phyloP scores from a whole-genome alignment of 2,888 invertebrate genomes.

The Malacosoma neustria region DNA sequence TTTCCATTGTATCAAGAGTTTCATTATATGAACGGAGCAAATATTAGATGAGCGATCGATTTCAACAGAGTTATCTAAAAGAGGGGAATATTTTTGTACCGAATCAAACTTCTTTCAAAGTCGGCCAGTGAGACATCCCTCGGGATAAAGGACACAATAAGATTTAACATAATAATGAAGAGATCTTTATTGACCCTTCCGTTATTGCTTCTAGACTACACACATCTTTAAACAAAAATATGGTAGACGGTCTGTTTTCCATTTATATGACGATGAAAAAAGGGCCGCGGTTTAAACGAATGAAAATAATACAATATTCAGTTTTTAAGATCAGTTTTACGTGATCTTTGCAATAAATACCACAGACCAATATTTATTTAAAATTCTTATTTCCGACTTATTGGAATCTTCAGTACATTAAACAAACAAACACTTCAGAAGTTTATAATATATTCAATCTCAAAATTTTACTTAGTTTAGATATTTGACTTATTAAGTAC shows the following conservation, averaged over 20 bases:
- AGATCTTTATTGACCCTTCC: conserved; percentile 26
- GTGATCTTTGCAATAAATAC: too few relatives aligned
- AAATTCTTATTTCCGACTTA: too few relatives aligned
- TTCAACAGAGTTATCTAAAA: conserved; percentile 40
- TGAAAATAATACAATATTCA: neutral
- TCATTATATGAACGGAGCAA: too few relatives aligned
- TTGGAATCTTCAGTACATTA: too few relatives aligned
- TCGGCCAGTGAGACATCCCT: conserved; percentile 32
- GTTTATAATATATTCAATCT: too few relatives aligned
- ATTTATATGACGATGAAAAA: neutral
- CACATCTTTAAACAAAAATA: neutral
- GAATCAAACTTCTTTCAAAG: conserved; percentile 36
- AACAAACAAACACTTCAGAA: too few relatives aligned
- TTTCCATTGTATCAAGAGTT: too few relatives aligned
- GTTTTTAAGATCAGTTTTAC: too few relatives aligned
- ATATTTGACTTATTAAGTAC: too few relatives aligned
- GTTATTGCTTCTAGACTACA: conserved; percentile 17
- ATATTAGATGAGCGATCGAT: conserved; percentile 43
- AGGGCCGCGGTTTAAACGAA: neutral
- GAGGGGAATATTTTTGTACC: conserved; percentile 48
- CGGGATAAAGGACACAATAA: conserved; percentile 42
- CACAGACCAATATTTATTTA: too few relatives aligned
- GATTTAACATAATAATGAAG: conserved; percentile 57
- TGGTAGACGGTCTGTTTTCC: neutral
- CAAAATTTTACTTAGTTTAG: too few relatives aligned